These are phyloP conservation scores for Athetis lepigone DNA, from an alignment of 2,888 invertebrate genomes.

Conservation along the genomic window DNA sequence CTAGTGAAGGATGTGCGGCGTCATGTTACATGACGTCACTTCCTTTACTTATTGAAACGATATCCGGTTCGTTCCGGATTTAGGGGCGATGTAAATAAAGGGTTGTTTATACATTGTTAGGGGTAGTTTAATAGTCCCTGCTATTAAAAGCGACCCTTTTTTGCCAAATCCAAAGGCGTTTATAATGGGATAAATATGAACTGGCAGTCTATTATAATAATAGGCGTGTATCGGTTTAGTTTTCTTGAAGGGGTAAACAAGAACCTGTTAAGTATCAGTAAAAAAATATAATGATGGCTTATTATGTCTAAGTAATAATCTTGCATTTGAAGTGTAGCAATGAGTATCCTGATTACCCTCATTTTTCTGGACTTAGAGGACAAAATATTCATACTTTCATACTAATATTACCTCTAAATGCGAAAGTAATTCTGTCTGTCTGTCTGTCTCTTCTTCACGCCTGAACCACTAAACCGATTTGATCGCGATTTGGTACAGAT, in stretches of 20 bases:
- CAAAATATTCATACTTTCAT: too few species aligned
- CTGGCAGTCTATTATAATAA: slow-evolving; percentile 29
- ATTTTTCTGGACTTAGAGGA: background rate
- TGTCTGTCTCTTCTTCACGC: too few species aligned
- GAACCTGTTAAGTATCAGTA: slow-evolving; percentile 8
- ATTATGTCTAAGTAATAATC: slow-evolving; percentile 2
- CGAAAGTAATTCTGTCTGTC: too few species aligned
- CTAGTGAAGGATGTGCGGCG: slow-evolving; percentile 68
- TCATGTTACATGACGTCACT: slow-evolving; percentile 69
- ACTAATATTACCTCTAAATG: too few species aligned
- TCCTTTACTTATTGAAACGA: slow-evolving; percentile 71
- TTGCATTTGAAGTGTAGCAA: too few species aligned
- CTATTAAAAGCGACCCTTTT: slow-evolving; percentile 48
- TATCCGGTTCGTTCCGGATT: slow-evolving; percentile 73
- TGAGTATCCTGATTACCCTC: background rate
- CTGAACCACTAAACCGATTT: too few species aligned
- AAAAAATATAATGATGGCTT: slow-evolving; percentile 1
- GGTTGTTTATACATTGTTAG: slow-evolving; percentile 66
- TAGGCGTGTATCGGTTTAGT: slow-evolving; percentile 12
- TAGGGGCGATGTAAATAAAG: slow-evolving; percentile 69
- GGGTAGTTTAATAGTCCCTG: slow-evolving; percentile 54
- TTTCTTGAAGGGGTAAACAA: slow-evolving; percentile 34
- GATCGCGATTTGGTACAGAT: too few species aligned
- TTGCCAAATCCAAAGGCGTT: slow-evolving; percentile 32
- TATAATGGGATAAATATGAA: slow-evolving; percentile 47